phyloP scores from a whole-genome alignment of 1,140 invertebrate species.

The Cotesia glomerata region DNA sequence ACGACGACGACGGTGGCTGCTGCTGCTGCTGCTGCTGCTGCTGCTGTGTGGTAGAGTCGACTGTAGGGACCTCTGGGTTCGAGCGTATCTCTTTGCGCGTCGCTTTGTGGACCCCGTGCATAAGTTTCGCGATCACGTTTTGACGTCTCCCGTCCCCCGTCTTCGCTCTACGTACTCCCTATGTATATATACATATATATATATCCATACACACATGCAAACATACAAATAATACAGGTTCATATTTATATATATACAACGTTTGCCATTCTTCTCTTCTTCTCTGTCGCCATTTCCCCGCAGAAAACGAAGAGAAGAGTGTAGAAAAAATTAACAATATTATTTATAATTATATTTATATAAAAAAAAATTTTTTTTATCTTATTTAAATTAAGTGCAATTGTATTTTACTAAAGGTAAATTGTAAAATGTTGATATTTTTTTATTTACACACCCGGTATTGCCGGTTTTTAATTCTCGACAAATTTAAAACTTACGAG shows the following conservation, averaged over 20 bases:
- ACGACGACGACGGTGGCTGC: not conserved
- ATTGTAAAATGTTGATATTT: not conserved
- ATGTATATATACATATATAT: not conserved
- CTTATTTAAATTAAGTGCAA: slow-evolving; percentile 11
- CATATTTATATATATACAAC: no score
- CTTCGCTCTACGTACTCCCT: not conserved
- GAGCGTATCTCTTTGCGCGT: slow-evolving; percentile 74
- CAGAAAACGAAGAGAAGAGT: slow-evolving; percentile 9
- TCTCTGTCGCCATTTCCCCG: slow-evolving; percentile 72
- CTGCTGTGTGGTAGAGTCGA: not conserved
- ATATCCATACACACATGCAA: not conserved
- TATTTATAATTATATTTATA: no score
- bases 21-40: not conserved
- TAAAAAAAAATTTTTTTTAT: no score
- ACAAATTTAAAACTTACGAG: no score
- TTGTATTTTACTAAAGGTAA: slow-evolving; percentile 14
- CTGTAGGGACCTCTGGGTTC: slow-evolving; percentile 51
- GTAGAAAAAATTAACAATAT: not conserved
- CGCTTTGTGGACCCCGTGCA: slow-evolving; percentile 76
- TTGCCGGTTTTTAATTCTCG: no score
- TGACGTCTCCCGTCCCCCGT: slow-evolving; percentile 63
- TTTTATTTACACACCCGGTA: not conserved
- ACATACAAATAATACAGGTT: not conserved
- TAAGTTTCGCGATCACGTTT: slow-evolving; percentile 74
- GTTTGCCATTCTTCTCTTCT: slow-evolving; percentile 17